phyloP scores from a whole-genome alignment of 2,113 vertebrate genomes.

The Hyperopisus bebe region DNA sequence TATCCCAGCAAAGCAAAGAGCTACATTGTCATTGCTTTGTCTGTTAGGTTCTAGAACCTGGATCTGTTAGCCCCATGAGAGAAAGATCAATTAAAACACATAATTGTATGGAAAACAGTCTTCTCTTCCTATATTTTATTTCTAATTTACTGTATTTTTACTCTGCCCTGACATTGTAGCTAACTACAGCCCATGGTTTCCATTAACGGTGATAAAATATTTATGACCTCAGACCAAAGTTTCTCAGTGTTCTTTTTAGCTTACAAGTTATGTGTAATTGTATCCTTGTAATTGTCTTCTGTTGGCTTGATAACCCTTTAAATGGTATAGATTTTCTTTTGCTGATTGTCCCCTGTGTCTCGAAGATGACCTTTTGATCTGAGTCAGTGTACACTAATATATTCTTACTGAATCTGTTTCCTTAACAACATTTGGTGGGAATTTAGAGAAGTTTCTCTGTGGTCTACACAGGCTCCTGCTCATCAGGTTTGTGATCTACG shows the following conservation, averaged over 20 bases:
- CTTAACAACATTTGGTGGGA: not conserved
- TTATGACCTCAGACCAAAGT: not conserved
- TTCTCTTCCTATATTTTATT: not conserved
- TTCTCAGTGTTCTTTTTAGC: not conserved
- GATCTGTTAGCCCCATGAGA: not conserved
- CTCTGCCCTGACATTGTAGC: not conserved
- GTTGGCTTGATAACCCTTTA: not conserved
- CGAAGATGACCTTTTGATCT: not conserved
- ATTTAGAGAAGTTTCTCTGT: not conserved
- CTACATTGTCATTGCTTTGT: not conserved
- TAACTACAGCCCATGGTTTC: not conserved
- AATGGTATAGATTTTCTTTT: not conserved
- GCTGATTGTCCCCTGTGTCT: not conserved
- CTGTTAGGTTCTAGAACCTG: not conserved
- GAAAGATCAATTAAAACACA: not conserved
- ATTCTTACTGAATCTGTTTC: not conserved
- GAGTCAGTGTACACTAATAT: not conserved
- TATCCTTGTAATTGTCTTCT: not conserved
- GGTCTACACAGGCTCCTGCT: not conserved
- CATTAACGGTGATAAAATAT: not conserved
- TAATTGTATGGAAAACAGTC: not conserved
- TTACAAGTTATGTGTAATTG: not conserved
- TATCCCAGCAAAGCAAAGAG: not conserved
- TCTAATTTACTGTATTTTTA: not conserved
- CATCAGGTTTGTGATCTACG: not conserved